Evolutionary conservation across 2,888 invertebrate species (phyloP).

Genomic region (Microplitis deprimator): DNA sequence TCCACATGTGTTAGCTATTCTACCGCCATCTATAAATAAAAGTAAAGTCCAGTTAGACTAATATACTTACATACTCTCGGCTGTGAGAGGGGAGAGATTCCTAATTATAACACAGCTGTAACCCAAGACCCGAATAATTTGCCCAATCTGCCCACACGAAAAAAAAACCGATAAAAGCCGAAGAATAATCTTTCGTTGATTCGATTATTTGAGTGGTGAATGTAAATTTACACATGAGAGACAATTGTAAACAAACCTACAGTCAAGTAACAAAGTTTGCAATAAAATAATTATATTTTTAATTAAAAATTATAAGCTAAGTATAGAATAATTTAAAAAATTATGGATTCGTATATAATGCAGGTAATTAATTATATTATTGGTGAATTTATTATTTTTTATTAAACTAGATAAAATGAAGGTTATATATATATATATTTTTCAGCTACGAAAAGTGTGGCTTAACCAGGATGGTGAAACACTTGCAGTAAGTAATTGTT

Average conservation of each 20-base stretch:
- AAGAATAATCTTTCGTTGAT: too few relatives aligned
- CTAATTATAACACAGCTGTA: too few relatives aligned
- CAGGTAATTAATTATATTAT: slow-evolving; percentile 53
- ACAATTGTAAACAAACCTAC: too few relatives aligned
- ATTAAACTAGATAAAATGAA: neutral
- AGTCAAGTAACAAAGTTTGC: too few relatives aligned
- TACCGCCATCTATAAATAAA: slow-evolving; percentile 12
- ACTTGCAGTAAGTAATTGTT: slow-evolving; percentile 61
- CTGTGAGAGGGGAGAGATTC: neutral
- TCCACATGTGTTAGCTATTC: neutral
- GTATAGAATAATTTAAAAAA: neutral
- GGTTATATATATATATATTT: slow-evolving; percentile 39
- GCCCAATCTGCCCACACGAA: too few relatives aligned
- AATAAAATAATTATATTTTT: too few relatives aligned
- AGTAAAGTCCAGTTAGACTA: neutral
- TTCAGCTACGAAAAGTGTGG: slow-evolving; percentile 65
- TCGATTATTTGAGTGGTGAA: too few relatives aligned
- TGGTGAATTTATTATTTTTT: neutral
- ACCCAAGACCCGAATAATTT: too few relatives aligned
- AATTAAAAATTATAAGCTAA: too few relatives aligned
- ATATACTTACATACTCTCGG: too few relatives aligned
- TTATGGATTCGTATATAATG: slow-evolving; percentile 61
- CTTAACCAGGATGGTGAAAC: slow-evolving; percentile 63
- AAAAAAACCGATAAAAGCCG: too few relatives aligned
- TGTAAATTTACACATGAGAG: too few relatives aligned